Percentiles rank a stretch among this genome's conserved stretches.
These are phyloP conservation scores for Ictidomys tridecemlineatus DNA, from an alignment of 2,113 vertebrate species.

Conservation along the genomic window DNA sequence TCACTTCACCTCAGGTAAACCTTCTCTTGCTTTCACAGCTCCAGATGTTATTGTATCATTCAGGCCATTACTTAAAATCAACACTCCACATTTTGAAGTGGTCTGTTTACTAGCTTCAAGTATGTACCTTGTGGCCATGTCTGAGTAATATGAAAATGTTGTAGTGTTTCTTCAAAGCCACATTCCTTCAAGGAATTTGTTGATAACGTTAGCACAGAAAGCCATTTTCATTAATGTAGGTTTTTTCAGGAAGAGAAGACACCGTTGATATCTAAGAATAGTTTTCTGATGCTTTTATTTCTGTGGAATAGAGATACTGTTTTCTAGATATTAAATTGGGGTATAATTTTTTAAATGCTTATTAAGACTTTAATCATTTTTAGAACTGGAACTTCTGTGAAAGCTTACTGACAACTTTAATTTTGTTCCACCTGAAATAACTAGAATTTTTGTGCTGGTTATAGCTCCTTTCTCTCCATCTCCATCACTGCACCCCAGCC, in stretches of 20 bases:
- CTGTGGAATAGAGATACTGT: slow-evolving; percentile 32
- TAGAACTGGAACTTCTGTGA: slow-evolving; percentile 38
- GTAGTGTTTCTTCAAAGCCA: slow-evolving; percentile 28
- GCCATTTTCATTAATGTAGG: slow-evolving; percentile 45
- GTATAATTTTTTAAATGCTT: slow-evolving; percentile 53
- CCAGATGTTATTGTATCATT: neutral
- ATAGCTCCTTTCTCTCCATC: neutral
- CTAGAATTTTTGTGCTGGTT: neutral
- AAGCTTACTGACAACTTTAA: slow-evolving; percentile 36
- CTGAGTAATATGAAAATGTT: slow-evolving; percentile 16
- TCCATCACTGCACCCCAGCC: neutral
- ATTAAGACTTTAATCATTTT: slow-evolving; percentile 54
- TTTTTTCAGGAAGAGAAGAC: slow-evolving; percentile 42
- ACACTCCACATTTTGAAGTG: slow-evolving; percentile 17
- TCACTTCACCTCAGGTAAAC: slow-evolving; percentile 59
- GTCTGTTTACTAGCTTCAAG: neutral
- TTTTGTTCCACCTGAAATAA: slow-evolving; percentile 45
- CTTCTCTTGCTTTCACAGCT: slow-evolving; percentile 2
- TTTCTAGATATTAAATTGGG: slow-evolving; percentile 14
- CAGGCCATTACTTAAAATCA: slow-evolving; percentile 42
- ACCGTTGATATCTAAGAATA: slow-evolving; percentile 10
- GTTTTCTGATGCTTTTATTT: slow-evolving; percentile 54
- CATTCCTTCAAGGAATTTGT: slow-evolving; percentile 38
- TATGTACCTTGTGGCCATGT: neutral
- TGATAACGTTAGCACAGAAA: slow-evolving; percentile 57